Conservation (phyloP, 2,113 vertebrate species). For the Pristiophorus japonicus region DNA sequence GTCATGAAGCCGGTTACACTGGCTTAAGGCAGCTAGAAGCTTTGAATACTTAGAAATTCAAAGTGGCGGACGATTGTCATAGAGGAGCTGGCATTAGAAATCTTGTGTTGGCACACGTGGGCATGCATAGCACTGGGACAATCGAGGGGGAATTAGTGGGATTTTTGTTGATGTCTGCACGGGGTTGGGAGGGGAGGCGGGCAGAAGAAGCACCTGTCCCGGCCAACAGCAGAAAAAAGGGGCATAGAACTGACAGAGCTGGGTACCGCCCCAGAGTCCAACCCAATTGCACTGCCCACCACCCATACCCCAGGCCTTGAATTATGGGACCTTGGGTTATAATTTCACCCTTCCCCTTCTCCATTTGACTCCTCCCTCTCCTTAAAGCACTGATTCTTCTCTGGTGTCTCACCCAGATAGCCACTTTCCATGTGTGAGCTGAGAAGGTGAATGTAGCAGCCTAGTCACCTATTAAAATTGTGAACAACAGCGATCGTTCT, state of each 20-base stretch:
- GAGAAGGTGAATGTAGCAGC: background rate
- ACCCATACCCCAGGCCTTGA: background rate
- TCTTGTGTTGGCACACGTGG: background rate
- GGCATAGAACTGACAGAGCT: background rate
- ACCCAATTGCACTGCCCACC: background rate
- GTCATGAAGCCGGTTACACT: too few species aligned
- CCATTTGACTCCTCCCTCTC: background rate
- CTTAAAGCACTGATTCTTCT: background rate
- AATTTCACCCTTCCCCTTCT: background rate
- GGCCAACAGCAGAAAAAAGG: background rate
- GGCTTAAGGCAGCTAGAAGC: background rate
- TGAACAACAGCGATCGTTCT: too few species aligned
- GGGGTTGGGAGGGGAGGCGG: background rate
- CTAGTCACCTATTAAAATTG: background rate
- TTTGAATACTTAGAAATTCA: background rate
- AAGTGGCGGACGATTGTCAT: background rate
- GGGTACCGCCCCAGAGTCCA: background rate
- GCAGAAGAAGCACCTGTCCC: background rate
- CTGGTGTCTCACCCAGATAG: background rate
- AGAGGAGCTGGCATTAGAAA: background rate
- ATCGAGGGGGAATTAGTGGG: background rate
- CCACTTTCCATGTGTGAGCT: background rate
- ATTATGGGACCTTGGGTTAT: background rate
- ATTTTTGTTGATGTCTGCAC: background rate
- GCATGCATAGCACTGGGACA: background rate